Base-by-base conservation (phyloP, 1,140 invertebrate species). In the Lamellibrachia luymesi region DNA sequence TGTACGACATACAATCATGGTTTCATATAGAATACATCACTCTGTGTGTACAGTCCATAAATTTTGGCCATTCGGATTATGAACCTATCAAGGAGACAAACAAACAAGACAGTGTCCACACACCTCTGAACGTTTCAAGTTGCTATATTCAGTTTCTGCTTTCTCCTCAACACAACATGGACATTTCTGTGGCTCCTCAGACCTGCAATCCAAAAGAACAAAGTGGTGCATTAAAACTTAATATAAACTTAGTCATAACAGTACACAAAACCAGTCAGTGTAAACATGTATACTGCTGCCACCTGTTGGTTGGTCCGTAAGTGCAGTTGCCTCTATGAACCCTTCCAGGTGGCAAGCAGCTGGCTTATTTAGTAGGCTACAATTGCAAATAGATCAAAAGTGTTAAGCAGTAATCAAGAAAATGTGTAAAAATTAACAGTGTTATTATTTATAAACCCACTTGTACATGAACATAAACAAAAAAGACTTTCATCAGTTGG, bases 131-230 rank as follows among this genome's bases (percentile, higher is more conserved):
- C 64, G 64, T 22, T 80, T 92, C 51, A 92, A 64, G 27, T 8
- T 51, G 92, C 92, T 92, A 27, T 92, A 92, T 64, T 92, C 92
- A 27, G 6, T 92, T 38, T 52, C 92, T 50, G 92, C 13, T 52
- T 52, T n/a, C 27, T 92, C 92, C 50, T 51, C 49, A 2, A 52
- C 51, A 51, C 92, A 92, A 10, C 51, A 64, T 2, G 27, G 27
- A 51, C 92, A 92, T 10, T 51, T 92, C 51, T 50, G 91, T 50
- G 91, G 7, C 51, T 50, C 6, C 49, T 91, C 91, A 13, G 49
- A 50, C 17, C 91, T 91, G 91, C 49, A 50, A 91, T 50, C n/a
- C 51, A 51, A 13, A 91, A 91, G 27, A 38, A 50, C 90, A 38
- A 91, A 56, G 52, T 56, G 13, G 52, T 56, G 52, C 6, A 13